Conservation (phyloP, 2,113 vertebrate genomes). For the Stegostoma tigrinum region DNA sequence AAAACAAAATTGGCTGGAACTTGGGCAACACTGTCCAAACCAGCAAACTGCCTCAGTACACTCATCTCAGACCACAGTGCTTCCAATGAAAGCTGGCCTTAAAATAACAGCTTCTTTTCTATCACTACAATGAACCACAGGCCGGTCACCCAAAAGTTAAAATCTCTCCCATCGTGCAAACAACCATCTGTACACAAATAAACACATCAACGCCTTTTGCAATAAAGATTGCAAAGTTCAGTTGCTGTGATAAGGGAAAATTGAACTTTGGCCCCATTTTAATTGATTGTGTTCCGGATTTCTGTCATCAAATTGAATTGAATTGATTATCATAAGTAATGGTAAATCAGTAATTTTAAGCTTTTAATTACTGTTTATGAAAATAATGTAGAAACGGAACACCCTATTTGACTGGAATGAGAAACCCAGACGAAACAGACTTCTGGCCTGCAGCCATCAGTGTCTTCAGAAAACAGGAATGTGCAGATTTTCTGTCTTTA, state of each 20-base stretch:
- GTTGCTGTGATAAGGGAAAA: not conserved
- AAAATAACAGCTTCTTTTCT: not conserved
- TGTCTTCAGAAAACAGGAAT: slow-evolving; percentile 28
- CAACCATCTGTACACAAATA: not conserved
- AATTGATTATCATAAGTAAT: not conserved
- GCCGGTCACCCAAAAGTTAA: not conserved
- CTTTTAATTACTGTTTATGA: slow-evolving; percentile 14
- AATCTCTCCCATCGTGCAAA: not conserved
- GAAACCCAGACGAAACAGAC: not conserved
- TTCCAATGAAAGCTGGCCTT: not conserved
- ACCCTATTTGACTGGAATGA: not conserved
- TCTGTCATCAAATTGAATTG: not conserved
- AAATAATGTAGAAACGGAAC: slow-evolving; percentile 20
- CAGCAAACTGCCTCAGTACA: not conserved
- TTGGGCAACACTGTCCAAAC: not conserved
- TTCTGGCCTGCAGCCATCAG: not conserved
- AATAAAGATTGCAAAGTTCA: not conserved
- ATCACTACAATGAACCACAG: not conserved
- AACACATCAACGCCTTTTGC: not conserved
- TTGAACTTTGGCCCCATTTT: not conserved
- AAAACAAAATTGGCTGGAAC: not conserved
- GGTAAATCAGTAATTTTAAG: slow-evolving; percentile 8
- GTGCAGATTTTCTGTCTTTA: slow-evolving; percentile 29
- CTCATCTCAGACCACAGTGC: not conserved
- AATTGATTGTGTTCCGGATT: not conserved